phyloP scores from a whole-genome alignment of 2,113 vertebrate species.

The Tyrannus savana region DNA sequence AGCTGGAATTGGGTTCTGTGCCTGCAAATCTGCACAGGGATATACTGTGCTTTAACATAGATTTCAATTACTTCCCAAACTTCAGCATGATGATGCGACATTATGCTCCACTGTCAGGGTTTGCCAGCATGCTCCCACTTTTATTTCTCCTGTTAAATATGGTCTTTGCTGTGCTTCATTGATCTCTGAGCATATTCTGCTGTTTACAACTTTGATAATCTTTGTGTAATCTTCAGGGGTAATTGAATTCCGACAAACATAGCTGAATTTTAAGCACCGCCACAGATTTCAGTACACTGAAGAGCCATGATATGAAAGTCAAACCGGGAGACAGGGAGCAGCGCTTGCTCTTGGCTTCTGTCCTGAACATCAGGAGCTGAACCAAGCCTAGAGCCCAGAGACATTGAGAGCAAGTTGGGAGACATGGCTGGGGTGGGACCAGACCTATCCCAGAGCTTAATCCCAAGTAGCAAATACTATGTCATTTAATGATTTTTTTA shows the following conservation, averaged over 20 bases:
- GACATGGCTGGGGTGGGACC: background rate
- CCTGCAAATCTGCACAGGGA: background rate
- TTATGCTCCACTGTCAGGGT: constrained; percentile 48
- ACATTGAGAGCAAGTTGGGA: background rate
- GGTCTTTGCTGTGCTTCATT: constrained; percentile 73
- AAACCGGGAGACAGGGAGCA: background rate
- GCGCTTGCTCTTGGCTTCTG: background rate
- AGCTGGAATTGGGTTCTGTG: background rate
- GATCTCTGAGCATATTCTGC: constrained; percentile 74
- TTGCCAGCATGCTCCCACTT: constrained; percentile 55
- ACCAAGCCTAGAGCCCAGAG: background rate
- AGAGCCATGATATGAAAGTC: constrained; percentile 8
- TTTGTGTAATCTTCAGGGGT: constrained; percentile 76
- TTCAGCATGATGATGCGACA: constrained; percentile 37
- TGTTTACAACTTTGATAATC: constrained; percentile 79
- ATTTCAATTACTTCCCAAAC: constrained; percentile 52
- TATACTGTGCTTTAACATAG: background rate
- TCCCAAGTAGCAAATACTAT: background rate
- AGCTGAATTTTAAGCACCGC: constrained; percentile 63
- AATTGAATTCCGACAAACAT: constrained; percentile 70
- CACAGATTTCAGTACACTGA: background rate
- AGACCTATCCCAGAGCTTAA: background rate
- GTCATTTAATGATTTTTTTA: background rate
- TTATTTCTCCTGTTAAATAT: constrained; percentile 74
- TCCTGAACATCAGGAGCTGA: background rate